Conservation (phyloP, 2,113 vertebrate species). For the Cottus gobio region DNA sequence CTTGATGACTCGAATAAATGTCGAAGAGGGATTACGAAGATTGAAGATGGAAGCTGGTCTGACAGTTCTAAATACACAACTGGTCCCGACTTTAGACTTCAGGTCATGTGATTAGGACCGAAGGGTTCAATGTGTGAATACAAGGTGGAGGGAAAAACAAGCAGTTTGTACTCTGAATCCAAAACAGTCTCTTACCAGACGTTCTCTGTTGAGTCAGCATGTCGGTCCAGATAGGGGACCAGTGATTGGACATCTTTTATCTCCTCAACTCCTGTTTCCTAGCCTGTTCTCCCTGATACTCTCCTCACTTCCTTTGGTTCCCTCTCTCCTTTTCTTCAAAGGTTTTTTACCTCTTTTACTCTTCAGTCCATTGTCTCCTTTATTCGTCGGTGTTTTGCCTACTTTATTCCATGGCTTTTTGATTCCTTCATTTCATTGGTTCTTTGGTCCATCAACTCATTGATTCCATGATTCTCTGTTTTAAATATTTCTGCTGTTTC, state of each 20-base stretch:
- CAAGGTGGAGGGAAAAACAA: background rate
- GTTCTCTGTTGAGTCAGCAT: conserved; percentile 26
- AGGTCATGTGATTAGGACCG: too few relatives aligned
- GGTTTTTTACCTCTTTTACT: background rate
- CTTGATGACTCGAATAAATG: background rate
- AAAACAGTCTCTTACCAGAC: background rate
- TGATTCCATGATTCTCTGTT: background rate
- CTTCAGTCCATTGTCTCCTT: background rate
- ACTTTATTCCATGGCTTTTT: background rate
- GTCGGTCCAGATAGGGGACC: background rate
- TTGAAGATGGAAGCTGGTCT: background rate
- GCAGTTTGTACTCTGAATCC: conserved; percentile 4
- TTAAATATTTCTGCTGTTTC: background rate
- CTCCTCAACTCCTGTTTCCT: background rate
- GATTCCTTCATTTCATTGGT: background rate
- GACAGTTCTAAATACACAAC: too few relatives aligned
- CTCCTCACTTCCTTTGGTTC: conserved; percentile 8
- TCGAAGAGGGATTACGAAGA: too few relatives aligned
- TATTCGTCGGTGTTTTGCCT: background rate
- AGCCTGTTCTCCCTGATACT: background rate
- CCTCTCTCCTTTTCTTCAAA: background rate
- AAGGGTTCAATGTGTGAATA: background rate
- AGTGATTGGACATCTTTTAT: too few relatives aligned
- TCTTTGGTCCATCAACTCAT: background rate
- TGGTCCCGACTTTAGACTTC: too few relatives aligned